Conservation (phyloP, 2,888 invertebrate genomes). For the Drosophila cyrtoloma region DNA sequence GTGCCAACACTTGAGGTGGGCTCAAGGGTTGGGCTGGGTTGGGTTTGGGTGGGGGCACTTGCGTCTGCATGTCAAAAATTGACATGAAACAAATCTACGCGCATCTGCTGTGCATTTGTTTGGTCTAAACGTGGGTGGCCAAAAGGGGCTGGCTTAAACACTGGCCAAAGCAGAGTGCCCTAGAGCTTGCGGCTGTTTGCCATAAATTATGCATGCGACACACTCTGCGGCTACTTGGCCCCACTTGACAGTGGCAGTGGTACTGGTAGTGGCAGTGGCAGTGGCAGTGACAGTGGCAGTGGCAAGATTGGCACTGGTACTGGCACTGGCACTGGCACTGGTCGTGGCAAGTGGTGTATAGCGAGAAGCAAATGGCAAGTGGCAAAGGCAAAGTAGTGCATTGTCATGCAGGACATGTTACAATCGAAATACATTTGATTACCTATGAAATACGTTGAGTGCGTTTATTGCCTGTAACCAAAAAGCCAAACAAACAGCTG, state of each 20-base stretch:
- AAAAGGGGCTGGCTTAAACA: background rate
- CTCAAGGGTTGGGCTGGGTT: background rate
- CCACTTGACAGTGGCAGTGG: constrained; percentile 36
- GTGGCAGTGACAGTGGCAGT: background rate
- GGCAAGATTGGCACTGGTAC: background rate
- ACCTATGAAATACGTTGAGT: constrained; percentile 37
- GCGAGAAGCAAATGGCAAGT: constrained; percentile 17
- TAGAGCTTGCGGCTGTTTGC: constrained; percentile 28
- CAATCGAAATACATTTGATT: constrained; percentile 56
- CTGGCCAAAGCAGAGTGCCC: constrained; percentile 14
- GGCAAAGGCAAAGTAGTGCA: constrained; percentile 38
- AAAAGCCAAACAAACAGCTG: background rate
- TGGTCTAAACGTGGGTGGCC: constrained; percentile 28
- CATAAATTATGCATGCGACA: constrained; percentile 60
- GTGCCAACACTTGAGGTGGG: constrained; percentile 18
- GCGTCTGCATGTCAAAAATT: constrained; percentile 34
- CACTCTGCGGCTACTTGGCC: constrained; percentile 49
- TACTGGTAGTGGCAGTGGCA: background rate
- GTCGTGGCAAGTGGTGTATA: constrained; percentile 4
- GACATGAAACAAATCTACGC: constrained; percentile 35
- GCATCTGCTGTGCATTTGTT: constrained; percentile 53
- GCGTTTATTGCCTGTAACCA: background rate
- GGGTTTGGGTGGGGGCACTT: constrained; percentile 1
- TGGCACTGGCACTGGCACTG: background rate
- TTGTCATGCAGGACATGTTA: constrained; percentile 61